Percentiles rank a stretch among this genome's conserved stretches.
Evolutionary conservation across 1,140 invertebrate genomes (phyloP).

Genomic region (Melitaea cinxia): DNA sequence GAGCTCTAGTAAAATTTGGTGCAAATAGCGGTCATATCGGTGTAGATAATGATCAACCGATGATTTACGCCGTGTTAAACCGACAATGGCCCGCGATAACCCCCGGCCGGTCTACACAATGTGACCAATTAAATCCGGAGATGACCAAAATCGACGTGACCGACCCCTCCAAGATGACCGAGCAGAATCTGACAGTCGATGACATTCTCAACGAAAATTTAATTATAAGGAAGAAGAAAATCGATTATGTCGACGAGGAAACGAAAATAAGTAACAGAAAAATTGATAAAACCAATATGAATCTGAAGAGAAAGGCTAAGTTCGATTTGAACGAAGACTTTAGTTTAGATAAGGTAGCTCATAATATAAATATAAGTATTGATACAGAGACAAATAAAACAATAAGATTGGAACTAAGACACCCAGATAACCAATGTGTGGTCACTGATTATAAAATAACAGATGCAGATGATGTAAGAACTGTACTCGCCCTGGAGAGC

Average conservation of each 20-base stretch:
- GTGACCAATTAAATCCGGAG: conserved; percentile 72
- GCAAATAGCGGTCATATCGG: conserved; percentile 63
- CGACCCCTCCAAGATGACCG: conserved; percentile 58
- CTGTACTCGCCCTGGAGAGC: conserved; percentile 12
- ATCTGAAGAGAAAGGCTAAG: conserved; percentile 55
- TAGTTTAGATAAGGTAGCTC: conserved; percentile 42
- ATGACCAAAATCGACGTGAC: conserved; percentile 73
- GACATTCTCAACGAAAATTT: conserved; percentile 62
- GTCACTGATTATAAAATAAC: conserved; percentile 55
- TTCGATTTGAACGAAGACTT: conserved; percentile 31
- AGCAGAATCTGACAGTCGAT: conserved; percentile 56
- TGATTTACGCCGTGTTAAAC: conserved; percentile 78
- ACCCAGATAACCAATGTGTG: conserved; percentile 51
- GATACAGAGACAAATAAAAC: conserved; percentile 61
- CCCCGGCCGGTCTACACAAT: conserved; percentile 59
- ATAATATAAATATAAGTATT: conserved; percentile 59
- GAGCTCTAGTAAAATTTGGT: conserved; percentile 53
- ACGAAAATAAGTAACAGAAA: conserved; percentile 41
- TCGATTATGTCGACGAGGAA: conserved; percentile 39
- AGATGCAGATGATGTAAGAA: conserved; percentile 28
- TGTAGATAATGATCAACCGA: conserved; percentile 77
- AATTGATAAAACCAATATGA: conserved; percentile 39
- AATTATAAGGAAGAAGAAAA: conserved; percentile 52
- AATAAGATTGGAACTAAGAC: conserved; percentile 62
- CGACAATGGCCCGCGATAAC: conserved; percentile 73